phyloP scores from a whole-genome alignment of 2,888 invertebrate genomes.

The Mechanitis messenoides region DNA sequence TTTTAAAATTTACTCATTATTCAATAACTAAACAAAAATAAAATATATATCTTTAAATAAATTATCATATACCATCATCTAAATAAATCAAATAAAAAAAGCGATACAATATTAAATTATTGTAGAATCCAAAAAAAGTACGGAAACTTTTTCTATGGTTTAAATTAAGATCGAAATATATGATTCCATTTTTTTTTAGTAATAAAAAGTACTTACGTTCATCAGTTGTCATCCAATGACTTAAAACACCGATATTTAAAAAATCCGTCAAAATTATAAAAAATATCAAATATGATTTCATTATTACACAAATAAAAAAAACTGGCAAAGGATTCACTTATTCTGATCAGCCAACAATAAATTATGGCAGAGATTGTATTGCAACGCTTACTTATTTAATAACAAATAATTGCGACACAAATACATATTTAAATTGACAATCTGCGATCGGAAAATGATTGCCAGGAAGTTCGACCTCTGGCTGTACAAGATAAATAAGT shows the following conservation, averaged over 20 bases:
- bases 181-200: too few relatives aligned
- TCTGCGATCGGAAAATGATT: slow-evolving; percentile 16
- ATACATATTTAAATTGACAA: slow-evolving; percentile 11
- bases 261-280: slow-evolving; percentile 15
- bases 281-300: slow-evolving; percentile 9
- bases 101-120: too few relatives aligned
- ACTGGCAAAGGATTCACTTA: not conserved
- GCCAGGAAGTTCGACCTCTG: slow-evolving; percentile 21
- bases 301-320: slow-evolving; percentile 6
- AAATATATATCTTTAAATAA: too few relatives aligned
- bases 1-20: too few relatives aligned
- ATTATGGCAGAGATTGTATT: slow-evolving; percentile 16
- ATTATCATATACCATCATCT: too few relatives aligned
- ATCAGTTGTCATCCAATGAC: slow-evolving; percentile 51
- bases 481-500: slow-evolving; percentile 21
- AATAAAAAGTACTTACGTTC: slow-evolving; percentile 48
- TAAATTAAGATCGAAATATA: too few relatives aligned
- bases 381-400: slow-evolving; percentile 13
- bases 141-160: too few relatives aligned
- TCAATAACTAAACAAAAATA: too few relatives aligned
- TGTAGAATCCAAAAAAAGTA: too few relatives aligned
- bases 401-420: slow-evolving; percentile 7
- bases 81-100: too few relatives aligned
- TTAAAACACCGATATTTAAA: slow-evolving; percentile 18
- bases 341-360: slow-evolving; percentile 2